Evolutionary conservation across 1,140 invertebrate species (phyloP), one percentile per base, ranked within the genome.

Genomic region (Cotesia chilonis): DNA sequence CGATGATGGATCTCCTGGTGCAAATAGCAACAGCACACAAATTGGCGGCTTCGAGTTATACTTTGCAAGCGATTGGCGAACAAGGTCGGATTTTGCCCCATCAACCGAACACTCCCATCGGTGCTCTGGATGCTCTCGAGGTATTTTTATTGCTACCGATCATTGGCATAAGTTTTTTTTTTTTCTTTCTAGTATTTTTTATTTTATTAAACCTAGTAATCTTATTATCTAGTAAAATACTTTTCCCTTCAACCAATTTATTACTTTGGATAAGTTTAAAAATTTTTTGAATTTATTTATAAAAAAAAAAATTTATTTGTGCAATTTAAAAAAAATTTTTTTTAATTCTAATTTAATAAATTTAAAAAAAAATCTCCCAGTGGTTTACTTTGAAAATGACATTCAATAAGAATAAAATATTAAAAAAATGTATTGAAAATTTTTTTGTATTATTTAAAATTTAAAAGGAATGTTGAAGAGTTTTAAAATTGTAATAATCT

Each of bases 1-100:
- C 93, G 38, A 94, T 95, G 92, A 92, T 94, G 91, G 94, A 95
- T 82, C 88, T 95, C 36, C 87, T 94, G 72, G 91, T 95, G 67
- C 92, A 94, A 80, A 89, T 94, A 65, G 90, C 92, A 55, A 94
- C 91, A 51, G 89, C 90, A 38, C 90, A 93, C 84, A 92, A 92
- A 84, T 88, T 95, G 67, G 89, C 90, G 75, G 92, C 93, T 7
- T 91, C 91, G 54, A 91, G 88, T 77, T 91, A 94, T 82, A 89
- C 91, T n/a, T 86, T 94, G n/a, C 90, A 92, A 81, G 89, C 91
- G 3, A 85, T 91, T 63, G 91, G 91, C 52, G 89, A 90, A 60
- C 88, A 86, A 71, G 90, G 90, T 68, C 89, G 90, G 74, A 83
- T 90, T 75, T 82, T 93, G 75, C 90, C 91, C 54, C 94, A 92